A percentile compares a stretch with the other conserved stretches of the same genome.
These are phyloP conservation scores for Spinus olivaceus DNA, from an alignment of 2,797 vertebrate species.

Conservation along the genomic window DNA sequence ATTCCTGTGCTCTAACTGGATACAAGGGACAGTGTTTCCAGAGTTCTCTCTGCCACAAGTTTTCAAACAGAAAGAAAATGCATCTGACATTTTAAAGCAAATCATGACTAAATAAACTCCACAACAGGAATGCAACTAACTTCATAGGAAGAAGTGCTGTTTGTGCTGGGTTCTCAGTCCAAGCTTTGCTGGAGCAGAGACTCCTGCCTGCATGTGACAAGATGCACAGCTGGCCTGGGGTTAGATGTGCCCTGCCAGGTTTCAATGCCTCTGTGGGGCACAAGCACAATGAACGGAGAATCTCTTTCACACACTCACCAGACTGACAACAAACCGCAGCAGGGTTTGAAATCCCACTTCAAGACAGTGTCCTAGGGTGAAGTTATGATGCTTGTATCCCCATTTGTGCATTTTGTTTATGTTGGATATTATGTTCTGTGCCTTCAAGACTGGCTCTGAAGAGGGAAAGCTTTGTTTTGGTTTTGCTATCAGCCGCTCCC, in stretches of 20 bases:
- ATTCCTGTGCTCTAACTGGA: neutral
- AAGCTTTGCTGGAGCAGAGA: neutral
- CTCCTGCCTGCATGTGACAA: neutral
- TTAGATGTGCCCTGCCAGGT: neutral
- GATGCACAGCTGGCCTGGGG: neutral
- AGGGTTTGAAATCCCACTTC: neutral
- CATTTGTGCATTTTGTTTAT: too few relatives aligned
- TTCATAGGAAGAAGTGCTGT: neutral
- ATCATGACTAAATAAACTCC: neutral
- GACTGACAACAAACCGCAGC: neutral
- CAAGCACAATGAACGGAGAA: neutral
- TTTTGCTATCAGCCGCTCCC: too few relatives aligned
- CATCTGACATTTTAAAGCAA: neutral
- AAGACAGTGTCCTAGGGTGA: neutral
- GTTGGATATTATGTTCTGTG: too few relatives aligned
- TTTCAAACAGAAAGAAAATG: neutral
- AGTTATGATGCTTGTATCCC: too few relatives aligned
- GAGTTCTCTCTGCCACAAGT: neutral
- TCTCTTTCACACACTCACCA: neutral
- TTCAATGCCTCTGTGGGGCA: neutral
- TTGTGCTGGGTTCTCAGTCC: neutral
- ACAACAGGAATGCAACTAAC: neutral
- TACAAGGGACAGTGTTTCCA: neutral
- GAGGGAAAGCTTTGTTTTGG: too few relatives aligned
- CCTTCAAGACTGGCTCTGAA: too few relatives aligned